A percentile compares a stretch with the other conserved stretches of the same genome.
phyloP scores from a whole-genome alignment of 2,888 invertebrate species.

The Tachina grossa region DNA sequence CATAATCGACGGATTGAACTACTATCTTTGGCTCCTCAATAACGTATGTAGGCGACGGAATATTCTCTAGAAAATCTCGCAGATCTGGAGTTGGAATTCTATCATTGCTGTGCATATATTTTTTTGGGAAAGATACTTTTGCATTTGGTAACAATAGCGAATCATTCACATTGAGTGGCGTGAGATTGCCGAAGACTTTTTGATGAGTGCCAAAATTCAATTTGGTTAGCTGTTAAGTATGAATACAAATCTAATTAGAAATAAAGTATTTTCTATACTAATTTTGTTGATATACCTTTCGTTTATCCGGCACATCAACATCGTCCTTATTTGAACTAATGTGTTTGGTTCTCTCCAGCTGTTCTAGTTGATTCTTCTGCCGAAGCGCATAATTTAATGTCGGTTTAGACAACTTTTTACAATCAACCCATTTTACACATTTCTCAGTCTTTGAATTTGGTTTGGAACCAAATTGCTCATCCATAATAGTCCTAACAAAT shows the following conservation, averaged over 20 bases:
- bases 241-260: neutral
- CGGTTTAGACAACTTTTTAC: slow-evolving; percentile 9
- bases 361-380: slow-evolving; percentile 8
- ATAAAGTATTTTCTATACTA: neutral
- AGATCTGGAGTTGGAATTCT: slow-evolving; percentile 25
- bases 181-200: slow-evolving; percentile 37
- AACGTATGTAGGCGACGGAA: neutral
- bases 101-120: slow-evolving; percentile 11
- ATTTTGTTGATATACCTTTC: slow-evolving; percentile 11
- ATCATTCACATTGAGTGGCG: slow-evolving; percentile 51
- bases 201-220: slow-evolving; percentile 43
- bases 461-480: too few relatives aligned
- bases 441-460: neutral
- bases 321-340: neutral
- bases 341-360: neutral
- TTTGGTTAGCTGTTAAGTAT: slow-evolving; percentile 15
- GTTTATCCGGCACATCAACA: neutral
- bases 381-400: slow-evolving; percentile 13
- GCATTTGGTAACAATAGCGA: slow-evolving; percentile 33
- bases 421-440: neutral
- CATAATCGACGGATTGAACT: neutral
- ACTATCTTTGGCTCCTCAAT: slow-evolving; percentile 14
- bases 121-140: slow-evolving; percentile 18
- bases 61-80: slow-evolving; percentile 23
- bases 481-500: too few relatives aligned